Conservation (phyloP, 23 tunicate genomes). For the Trididemnum miniatum region DNA sequence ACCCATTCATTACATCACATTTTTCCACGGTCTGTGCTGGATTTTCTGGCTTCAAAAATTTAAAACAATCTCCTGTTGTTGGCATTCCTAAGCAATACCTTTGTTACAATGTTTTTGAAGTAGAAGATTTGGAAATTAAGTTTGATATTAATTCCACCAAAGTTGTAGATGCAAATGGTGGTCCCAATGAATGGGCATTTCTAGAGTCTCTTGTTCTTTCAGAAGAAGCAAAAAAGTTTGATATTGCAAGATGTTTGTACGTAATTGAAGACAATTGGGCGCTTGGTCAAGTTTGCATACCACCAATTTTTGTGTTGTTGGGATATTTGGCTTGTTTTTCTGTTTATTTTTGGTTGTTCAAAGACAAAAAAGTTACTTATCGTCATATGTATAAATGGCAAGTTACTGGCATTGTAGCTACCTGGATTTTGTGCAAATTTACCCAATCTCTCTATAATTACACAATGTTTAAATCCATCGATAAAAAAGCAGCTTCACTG, state of each 20-base stretch:
- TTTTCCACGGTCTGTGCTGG: slow-evolving; percentile 66
- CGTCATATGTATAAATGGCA: slow-evolving; percentile 18
- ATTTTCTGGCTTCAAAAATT: slow-evolving; percentile 38
- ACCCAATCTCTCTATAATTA: slow-evolving; percentile 39
- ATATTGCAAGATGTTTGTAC: slow-evolving; percentile 57
- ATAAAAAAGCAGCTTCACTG: slow-evolving; percentile 59
- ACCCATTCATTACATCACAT: slow-evolving; percentile 52
- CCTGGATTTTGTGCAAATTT: slow-evolving; percentile 63
- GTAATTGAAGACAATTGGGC: slow-evolving; percentile 81
- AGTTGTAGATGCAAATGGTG: slow-evolving; percentile 8
- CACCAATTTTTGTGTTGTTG: slow-evolving; percentile 54
- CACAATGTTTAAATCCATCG: slow-evolving; percentile 34
- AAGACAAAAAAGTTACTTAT: slow-evolving; percentile 15
- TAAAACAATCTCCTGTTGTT: slow-evolving; percentile 28
- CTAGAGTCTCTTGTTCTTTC: slow-evolving; percentile 77
- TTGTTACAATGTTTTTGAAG: slow-evolving; percentile 60
- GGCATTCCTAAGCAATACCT: slow-evolving; percentile 75
- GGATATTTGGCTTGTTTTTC: slow-evolving; percentile 58
- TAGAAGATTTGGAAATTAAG: slow-evolving; percentile 41
- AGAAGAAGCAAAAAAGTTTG: slow-evolving; percentile 73
- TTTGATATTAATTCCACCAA: slow-evolving; percentile 17
- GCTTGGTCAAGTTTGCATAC: slow-evolving; percentile 34
- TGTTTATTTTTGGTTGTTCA: slow-evolving; percentile 38
- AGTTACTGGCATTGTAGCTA: slow-evolving; percentile 8
- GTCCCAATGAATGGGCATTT: slow-evolving; percentile 51